phyloP scores from a whole-genome alignment of 53 echinoderm and acorn worm genomes.

The Crossaster papposus region DNA sequence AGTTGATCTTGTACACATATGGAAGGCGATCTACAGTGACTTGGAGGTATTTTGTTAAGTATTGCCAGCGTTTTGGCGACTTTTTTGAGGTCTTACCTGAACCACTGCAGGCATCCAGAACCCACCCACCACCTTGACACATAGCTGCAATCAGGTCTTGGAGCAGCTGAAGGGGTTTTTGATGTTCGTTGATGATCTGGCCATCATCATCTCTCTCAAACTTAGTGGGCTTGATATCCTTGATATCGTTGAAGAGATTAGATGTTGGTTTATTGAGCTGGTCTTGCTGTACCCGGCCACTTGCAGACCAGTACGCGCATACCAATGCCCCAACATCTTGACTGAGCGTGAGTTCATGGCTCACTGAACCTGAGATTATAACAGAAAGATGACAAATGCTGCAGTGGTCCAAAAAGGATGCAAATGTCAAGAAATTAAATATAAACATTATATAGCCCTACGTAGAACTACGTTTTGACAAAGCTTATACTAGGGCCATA shows the following conservation, averaged over 20 bases:
- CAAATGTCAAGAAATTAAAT: too few species aligned
- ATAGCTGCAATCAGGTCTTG: neutral
- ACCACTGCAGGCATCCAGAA: conserved; percentile 22
- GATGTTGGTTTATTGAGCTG: conserved; percentile 7
- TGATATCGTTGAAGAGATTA: neutral
- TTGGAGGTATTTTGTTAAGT: too few species aligned
- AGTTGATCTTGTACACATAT: too few species aligned
- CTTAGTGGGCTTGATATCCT: neutral
- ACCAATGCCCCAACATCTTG: conserved; percentile 10
- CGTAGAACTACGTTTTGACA: too few species aligned
- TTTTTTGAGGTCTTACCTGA: conserved; percentile 10
- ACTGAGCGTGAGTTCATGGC: neutral
- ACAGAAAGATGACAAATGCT: neutral
- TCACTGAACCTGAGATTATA: neutral
- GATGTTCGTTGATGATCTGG: neutral
- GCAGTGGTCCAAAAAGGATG: too few species aligned
- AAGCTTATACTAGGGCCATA: too few species aligned
- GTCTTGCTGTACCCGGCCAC: neutral
- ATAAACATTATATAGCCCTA: too few species aligned
- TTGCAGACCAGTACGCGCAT: conserved; percentile 18
- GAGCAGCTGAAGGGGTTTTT: conserved; percentile 12
- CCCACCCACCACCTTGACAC: conserved; percentile 1
- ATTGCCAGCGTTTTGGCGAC: too few species aligned
- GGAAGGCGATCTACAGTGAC: too few species aligned
- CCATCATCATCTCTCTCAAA: neutral